Evolutionary conservation across 92 coral and sea anemone genomes (phyloP), one percentile per base, ranked within the genome.

Genomic region (Porites evermanni): DNA sequence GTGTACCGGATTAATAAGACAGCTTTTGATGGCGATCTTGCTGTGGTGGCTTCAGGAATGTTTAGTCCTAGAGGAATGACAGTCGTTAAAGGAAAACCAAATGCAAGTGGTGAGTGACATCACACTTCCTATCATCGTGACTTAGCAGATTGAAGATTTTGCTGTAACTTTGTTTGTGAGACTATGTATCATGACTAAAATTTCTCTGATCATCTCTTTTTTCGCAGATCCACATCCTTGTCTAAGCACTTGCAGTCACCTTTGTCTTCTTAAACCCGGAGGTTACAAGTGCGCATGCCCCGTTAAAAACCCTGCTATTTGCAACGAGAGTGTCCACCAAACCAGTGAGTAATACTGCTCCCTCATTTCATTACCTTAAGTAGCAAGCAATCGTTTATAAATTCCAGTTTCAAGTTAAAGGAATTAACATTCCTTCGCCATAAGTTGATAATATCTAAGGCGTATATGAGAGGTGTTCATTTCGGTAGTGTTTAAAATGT

Each of bases 231-330:
- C 38, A 13, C 51, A 77, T 24, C 53, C 81, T 12, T 77, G 81
- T 65, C 38, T 47, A 17, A 20, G 54, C 24, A 53, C 2, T 21
- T 77, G 81, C 69, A 77, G 81, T 12, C 84, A 80, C 44, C 74
- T 80, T n/a, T 80, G 84, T 63, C 79, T 82, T 3, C 19, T 53
- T 54, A 76, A 75, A 61, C 88, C 88, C 18, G 80, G 80, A 19
- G 88, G 88, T 12, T 84, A 72, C 51, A 84, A 61, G 64, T 84
- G 88, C 74, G 84, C 84, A 63, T 76, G 88, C 38, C 74, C 84
- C 19, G 75, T 17, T 7, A 58, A 80, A 1, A 17, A 52, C 16
- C 16, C 60, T 50, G 74, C 29, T 19, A 17, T 17, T 12, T 77
- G 81, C 54, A 60, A 8, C 26, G 70, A 77, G 70, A 77, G 53